These are phyloP conservation scores for Clostera curtula DNA, from an alignment of 2,888 invertebrate species.

Conservation along the genomic window DNA sequence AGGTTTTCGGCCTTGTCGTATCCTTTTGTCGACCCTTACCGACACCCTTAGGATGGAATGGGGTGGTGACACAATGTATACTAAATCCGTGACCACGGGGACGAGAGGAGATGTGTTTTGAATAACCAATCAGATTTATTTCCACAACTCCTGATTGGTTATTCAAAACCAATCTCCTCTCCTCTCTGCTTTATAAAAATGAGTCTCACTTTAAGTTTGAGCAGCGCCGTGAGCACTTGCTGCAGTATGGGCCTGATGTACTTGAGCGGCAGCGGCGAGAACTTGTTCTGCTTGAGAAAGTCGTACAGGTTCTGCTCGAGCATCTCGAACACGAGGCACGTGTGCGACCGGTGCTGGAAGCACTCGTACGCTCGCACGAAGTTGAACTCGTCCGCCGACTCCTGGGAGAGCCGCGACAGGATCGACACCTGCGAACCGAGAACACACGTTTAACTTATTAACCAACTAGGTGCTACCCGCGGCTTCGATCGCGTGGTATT, in stretches of 20 bases:
- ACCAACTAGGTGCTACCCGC: too few relatives aligned
- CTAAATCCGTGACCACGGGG: too few relatives aligned
- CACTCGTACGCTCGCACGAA: constrained; percentile 99
- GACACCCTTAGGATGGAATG: too few relatives aligned
- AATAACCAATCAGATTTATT: too few relatives aligned
- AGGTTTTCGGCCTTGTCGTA: too few relatives aligned
- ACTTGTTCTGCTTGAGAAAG: constrained; percentile 99
- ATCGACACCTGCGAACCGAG: constrained; percentile 89
- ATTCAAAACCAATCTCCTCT: too few relatives aligned
- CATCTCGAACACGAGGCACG: constrained; percentile 99
- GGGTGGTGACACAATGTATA: too few relatives aligned
- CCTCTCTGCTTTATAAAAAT: background rate
- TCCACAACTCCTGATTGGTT: too few relatives aligned
- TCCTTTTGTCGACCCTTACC: too few relatives aligned
- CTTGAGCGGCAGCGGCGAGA: constrained; percentile 97
- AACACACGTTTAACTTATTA: too few relatives aligned
- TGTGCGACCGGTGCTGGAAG: constrained; percentile 99
- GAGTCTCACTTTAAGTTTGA: constrained; percentile 87
- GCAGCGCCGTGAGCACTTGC: constrained; percentile 92
- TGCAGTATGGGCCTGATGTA: constrained; percentile 99
- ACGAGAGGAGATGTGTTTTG: too few relatives aligned
- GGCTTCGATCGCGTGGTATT: too few relatives aligned
- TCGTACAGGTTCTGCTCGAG: constrained; percentile 99
- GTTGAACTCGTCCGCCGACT: constrained; percentile 99
- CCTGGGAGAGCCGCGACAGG: constrained; percentile 93